Conservation (phyloP, 2,888 invertebrate genomes). For the Xiphydria camelus region DNA sequence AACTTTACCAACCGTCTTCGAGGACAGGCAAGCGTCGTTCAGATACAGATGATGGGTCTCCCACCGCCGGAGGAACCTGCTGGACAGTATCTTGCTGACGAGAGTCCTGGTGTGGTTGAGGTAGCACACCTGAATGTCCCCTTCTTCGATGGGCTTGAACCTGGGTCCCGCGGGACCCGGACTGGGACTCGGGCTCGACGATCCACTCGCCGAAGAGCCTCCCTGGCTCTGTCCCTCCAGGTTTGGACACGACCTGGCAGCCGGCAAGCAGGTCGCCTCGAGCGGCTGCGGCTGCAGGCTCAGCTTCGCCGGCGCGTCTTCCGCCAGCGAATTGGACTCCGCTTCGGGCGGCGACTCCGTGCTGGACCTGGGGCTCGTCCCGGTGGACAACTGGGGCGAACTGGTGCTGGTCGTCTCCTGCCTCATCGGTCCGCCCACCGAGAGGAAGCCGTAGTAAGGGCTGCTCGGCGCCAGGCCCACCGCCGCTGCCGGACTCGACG, state of each 20-base stretch:
- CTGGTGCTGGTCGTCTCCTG: slow-evolving; percentile 56
- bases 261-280: slow-evolving; percentile 53
- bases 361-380: slow-evolving; percentile 15
- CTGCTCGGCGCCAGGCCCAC: slow-evolving; percentile 60
- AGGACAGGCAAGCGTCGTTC: slow-evolving; percentile 69
- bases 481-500: slow-evolving; percentile 52
- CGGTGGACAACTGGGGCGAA: slow-evolving; percentile 49
- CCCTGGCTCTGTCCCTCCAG: slow-evolving; percentile 63
- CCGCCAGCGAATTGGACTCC: slow-evolving; percentile 15
- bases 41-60: slow-evolving; percentile 75
- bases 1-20: slow-evolving; percentile 75
- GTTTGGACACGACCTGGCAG: slow-evolving; percentile 59
- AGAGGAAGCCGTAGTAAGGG: slow-evolving; percentile 57
- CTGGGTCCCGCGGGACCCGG: slow-evolving; percentile 62
- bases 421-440: slow-evolving; percentile 58
- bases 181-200: slow-evolving; percentile 55
- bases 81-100: slow-evolving; percentile 76
- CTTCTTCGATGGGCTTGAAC: slow-evolving; percentile 73
- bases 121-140: slow-evolving; percentile 74
- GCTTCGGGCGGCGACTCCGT: slow-evolving; percentile 16
- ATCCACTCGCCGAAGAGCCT: slow-evolving; percentile 60
- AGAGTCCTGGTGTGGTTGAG: slow-evolving; percentile 78
- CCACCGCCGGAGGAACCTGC: slow-evolving; percentile 77
- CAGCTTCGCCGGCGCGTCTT: slow-evolving; percentile 16
- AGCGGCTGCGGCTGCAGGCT: slow-evolving; percentile 34